phyloP scores from a whole-genome alignment of 2,797 vertebrate species.

The Holocentrus rufus region DNA sequence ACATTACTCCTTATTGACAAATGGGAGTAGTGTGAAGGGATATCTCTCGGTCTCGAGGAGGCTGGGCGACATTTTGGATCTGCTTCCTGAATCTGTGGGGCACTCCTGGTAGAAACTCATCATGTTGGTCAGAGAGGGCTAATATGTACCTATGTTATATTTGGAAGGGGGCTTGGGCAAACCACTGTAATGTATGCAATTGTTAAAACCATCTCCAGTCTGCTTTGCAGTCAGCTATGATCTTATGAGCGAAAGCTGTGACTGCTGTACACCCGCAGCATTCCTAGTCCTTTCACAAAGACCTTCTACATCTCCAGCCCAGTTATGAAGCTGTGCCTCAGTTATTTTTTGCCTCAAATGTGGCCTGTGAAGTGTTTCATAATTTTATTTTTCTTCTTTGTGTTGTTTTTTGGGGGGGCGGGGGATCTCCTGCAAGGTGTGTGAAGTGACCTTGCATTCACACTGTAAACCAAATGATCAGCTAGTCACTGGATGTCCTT shows the following conservation, averaged over 20 bases:
- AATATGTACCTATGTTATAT: background rate
- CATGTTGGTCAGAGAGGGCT: background rate
- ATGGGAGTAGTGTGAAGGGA: too few relatives aligned
- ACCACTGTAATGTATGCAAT: slow-evolving; percentile 75
- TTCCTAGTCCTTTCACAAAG: background rate
- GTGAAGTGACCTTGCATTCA: too few relatives aligned
- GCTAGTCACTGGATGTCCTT: too few relatives aligned
- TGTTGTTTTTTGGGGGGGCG: too few relatives aligned
- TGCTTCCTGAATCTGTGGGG: background rate
- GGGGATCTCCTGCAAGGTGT: too few relatives aligned
- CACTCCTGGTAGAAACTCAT: too few relatives aligned
- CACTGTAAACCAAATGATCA: too few relatives aligned
- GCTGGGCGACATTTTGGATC: background rate
- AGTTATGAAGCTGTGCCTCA: slow-evolving; percentile 56
- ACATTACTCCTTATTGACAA: background rate
- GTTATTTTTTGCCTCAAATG: slow-evolving; percentile 24
- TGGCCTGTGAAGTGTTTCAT: too few relatives aligned
- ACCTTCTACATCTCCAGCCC: slow-evolving; percentile 26
- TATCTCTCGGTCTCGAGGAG: background rate
- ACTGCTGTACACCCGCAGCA: slow-evolving; percentile 29
- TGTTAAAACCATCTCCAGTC: slow-evolving; percentile 58
- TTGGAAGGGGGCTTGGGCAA: slow-evolving; percentile 40
- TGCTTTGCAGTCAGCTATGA: slow-evolving; percentile 29
- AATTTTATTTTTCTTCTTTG: too few relatives aligned
- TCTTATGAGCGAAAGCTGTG: slow-evolving; percentile 3